Evolutionary conservation across 2,888 invertebrate species (phyloP).

Genomic region (Platycheirus rosarum): DNA sequence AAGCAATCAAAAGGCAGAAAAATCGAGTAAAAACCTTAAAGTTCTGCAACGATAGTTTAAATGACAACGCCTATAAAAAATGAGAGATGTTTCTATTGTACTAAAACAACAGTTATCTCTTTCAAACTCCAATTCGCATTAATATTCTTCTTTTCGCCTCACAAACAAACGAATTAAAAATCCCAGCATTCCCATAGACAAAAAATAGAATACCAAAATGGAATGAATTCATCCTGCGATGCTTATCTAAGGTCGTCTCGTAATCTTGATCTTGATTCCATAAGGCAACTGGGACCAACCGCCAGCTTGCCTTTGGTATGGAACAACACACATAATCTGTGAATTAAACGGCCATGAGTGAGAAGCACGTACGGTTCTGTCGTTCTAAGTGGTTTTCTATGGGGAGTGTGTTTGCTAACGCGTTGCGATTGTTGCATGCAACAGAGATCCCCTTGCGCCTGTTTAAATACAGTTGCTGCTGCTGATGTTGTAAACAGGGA

Average conservation of each 20-base stretch:
- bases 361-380: constrained; percentile 69
- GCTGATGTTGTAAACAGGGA: constrained; percentile 25
- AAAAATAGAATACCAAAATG: constrained; percentile 19
- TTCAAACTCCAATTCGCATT: too few species aligned
- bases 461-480: constrained; percentile 42
- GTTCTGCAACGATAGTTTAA: too few species aligned
- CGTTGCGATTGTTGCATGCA: constrained; percentile 63
- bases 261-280: constrained; percentile 69
- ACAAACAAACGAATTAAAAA: constrained; percentile 13
- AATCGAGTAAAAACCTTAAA: too few species aligned
- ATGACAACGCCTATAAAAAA: too few species aligned
- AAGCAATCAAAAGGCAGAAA: too few species aligned
- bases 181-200: constrained; percentile 27
- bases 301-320: constrained; percentile 53
- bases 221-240: constrained; percentile 38
- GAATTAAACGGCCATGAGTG: constrained; percentile 69
- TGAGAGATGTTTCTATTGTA: too few species aligned
- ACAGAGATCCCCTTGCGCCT: constrained; percentile 43
- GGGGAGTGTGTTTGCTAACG: constrained; percentile 65
- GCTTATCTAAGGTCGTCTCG: constrained; percentile 44
- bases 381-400: constrained; percentile 66
- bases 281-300: constrained; percentile 39
- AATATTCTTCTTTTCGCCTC: too few species aligned
- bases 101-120: too few species aligned
- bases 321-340: constrained; percentile 61